Base-by-base conservation (phyloP, 2,113 vertebrate species). In the Mesembrinibis cayennensis region DNA sequence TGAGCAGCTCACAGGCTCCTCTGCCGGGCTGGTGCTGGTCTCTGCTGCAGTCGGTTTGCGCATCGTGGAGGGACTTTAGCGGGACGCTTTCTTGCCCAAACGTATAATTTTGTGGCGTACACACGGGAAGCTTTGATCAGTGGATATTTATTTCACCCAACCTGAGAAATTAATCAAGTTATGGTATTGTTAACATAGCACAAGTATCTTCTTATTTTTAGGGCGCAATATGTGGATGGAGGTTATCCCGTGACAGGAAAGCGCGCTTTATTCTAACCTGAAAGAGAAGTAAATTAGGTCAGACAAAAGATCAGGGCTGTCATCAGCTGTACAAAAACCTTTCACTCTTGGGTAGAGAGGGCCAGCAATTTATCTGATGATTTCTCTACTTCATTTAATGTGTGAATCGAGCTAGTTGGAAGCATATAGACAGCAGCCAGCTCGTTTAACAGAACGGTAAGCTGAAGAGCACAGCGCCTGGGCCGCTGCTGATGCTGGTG, bases 211-310 rank as follows among this genome's bases (percentile, higher is more conserved):
- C 65, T 92, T 40, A 21, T 69, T 94, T 95, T 86, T 81, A 49
- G 91, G 89, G 95, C 17, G 67, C 86, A 67, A 11, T 82, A 23
- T 74, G 47, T 85, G 83, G 93, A 93, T 36, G 71, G 80, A 96
- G 95, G 65, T 74, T 93, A 81, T 85, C 52, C 89, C 11, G 32
- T 38, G 74, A 94, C 91, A 95, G 97, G 92, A 96, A 97, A 94
- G 92, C 34, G 20, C 1, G 74, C 89, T 98, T 96, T 94, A 69
- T 97, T 98, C 90, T 97, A 98, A 98, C 97, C 98, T 98, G 97
- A 97, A 97, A 98, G 97, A 96, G 97, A 98, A 98, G 97, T 98
- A 98, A 98, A 98, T 98, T 98, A 97, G 97, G 98, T 98, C 98
- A 98, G 98, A 98, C 96, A 98, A 98, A 98, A 98, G 97, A 98